phyloP scores from a whole-genome alignment of 1,140 invertebrate genomes.

The Lanistes nyassanus region DNA sequence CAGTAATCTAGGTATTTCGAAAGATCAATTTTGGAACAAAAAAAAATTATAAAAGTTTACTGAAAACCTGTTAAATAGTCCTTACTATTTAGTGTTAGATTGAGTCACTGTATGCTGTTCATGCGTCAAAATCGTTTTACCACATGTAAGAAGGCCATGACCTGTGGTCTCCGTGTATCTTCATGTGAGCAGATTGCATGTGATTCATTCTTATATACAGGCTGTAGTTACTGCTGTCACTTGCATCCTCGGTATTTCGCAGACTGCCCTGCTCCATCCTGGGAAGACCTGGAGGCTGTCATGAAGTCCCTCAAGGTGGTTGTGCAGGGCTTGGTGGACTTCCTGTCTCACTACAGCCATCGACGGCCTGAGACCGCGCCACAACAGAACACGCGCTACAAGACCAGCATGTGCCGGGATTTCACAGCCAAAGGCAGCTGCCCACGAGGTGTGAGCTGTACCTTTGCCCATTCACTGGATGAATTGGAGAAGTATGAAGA shows the following conservation, averaged over 20 bases:
- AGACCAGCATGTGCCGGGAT: constrained; percentile 91
- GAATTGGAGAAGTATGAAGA: constrained; percentile 82
- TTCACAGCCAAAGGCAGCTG: constrained; percentile 81
- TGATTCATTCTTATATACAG: neutral
- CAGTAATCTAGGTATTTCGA: no score
- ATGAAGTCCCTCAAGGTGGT: constrained; percentile 84
- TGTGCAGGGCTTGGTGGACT: constrained; percentile 85
- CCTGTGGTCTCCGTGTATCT: no score
- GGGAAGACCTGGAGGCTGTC: constrained; percentile 73
- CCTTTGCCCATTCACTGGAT: constrained; percentile 91
- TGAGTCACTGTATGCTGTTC: no score
- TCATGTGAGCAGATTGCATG: neutral
- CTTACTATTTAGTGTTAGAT: no score
- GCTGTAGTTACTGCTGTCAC: neutral
- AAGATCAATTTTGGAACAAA: no score
- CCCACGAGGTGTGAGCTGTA: constrained; percentile 86
- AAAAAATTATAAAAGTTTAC: no score
- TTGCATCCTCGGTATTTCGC: constrained; percentile 26
- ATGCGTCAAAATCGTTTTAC: no score
- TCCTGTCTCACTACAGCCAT: constrained; percentile 78
- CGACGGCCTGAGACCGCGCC: constrained; percentile 69
- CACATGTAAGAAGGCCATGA: no score
- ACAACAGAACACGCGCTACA: constrained; percentile 82
- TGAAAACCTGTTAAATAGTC: no score
- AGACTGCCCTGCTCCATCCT: constrained; percentile 79